Base-by-base conservation (phyloP, 2,113 vertebrate genomes). In the Gymnocephalus cernua region DNA sequence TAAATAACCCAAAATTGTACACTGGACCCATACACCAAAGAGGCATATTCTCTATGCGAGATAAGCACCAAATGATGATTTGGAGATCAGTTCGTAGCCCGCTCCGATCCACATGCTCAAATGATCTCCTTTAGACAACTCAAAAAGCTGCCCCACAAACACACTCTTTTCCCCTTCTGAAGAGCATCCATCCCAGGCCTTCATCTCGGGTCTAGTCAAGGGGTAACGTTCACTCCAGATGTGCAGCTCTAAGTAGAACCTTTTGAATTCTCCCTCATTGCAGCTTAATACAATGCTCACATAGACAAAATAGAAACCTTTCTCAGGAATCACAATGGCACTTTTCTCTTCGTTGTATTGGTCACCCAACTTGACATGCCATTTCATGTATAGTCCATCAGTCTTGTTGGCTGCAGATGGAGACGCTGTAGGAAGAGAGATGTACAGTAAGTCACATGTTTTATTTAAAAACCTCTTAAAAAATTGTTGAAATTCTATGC, bases 341-440 rank as follows among this genome's bases (percentile, higher is more conserved):
- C 1, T 1, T 19, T 4, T 38, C 2, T n/a, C 32, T 7, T 9
- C 0, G 23, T 15, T 2, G 66, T 79, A 53, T 0, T 47, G 18
- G 11, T 76, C 23, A 18, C 64, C 70, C 19, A 64, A 19, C 2
- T 1, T 0, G 1, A 0, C 27, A 0, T 15, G 0, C 86, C 79
- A 85, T 16, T 2, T 44, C 4, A 88, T 1, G 18, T 12, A 58
- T 3, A 0, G 8, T 27, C 0, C 4, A 7, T 56, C 13, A 6
- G 1, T 5, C 0, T 0, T 4, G 7, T 21, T 21, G 0, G 1
- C 6, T 4, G 1, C 5, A n/a, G 0, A 0, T 3, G 1, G 0
- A 6, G 50, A 64, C 15, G 4, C 87, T 88, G 77, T 13, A 25
- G 58, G 35, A 45, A 47, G 7, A 47, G 32, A 6, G 18, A n/a